Percentiles rank a stretch among this genome's conserved stretches.
These are phyloP conservation scores for Cottus gobio DNA, from an alignment of 2,113 vertebrate species.

Conservation along the genomic window DNA sequence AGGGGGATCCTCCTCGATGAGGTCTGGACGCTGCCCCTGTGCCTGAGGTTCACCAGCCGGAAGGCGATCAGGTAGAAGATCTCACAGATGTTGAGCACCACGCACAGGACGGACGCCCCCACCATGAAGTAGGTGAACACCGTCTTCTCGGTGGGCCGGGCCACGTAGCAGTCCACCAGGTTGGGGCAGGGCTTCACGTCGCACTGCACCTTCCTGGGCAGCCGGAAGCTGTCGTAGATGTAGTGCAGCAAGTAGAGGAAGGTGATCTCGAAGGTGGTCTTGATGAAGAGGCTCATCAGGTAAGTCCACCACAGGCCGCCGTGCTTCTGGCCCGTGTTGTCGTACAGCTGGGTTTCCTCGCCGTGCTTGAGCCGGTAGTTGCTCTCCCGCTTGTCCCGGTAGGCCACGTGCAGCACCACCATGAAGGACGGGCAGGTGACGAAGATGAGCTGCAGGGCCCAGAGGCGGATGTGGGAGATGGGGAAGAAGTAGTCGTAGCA, in stretches of 20 bases:
- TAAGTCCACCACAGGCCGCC: constrained; percentile 95
- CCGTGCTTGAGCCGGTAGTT: constrained; percentile 78
- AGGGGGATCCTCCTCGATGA: constrained; percentile 3
- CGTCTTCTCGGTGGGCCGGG: constrained; percentile 86
- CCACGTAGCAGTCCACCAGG: constrained; percentile 84
- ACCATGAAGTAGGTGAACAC: constrained; percentile 90
- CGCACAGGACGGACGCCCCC: constrained; percentile 79
- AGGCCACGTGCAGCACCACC: constrained; percentile 86
- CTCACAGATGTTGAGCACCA: constrained; percentile 85
- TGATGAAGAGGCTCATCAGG: constrained; percentile 84
- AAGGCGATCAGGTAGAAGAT: constrained; percentile 83
- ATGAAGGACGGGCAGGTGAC: constrained; percentile 90
- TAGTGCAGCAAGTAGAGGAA: constrained; percentile 86
- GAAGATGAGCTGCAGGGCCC: constrained; percentile 95
- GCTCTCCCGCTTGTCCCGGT: constrained; percentile 80
- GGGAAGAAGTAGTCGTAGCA: constrained; percentile 91
- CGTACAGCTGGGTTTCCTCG: constrained; percentile 71
- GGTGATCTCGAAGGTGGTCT: constrained; percentile 78
- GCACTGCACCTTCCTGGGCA: constrained; percentile 85
- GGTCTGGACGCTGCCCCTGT: constrained; percentile 35
- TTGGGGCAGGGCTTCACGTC: constrained; percentile 82
- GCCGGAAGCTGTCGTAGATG: constrained; percentile 82
- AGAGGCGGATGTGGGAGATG: constrained; percentile 90
- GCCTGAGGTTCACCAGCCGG: constrained; percentile 63
- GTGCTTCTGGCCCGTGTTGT: constrained; percentile 86